Base-by-base conservation (phyloP, 2,888 invertebrate genomes). In the Caenorhabditis sinica region DNA sequence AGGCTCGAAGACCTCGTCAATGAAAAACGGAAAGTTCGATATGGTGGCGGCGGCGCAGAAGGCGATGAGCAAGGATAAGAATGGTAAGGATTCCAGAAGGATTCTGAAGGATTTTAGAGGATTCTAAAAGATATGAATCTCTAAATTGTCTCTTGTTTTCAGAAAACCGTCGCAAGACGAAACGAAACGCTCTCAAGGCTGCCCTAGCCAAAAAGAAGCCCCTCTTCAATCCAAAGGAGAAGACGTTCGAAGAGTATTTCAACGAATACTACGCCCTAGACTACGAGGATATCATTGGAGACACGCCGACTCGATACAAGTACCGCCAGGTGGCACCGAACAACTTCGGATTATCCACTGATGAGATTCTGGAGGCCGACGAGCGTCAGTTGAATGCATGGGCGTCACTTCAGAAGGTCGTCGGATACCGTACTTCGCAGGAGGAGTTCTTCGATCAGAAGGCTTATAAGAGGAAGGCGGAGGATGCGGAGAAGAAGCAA, bases 251-350 rank as follows among this genome's bases (percentile, higher is more conserved):
- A 43, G 95, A 97, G 90, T 97, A 97, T 92, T 95, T 97, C 93
- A 96, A 98, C 91, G 97, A 98, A 93, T 98, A 97, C 93, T 98
- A 98, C 93, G 95, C 96, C 91, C 94, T 98, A 93, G 97, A 98
- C 93, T 98, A 96, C 93, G 98, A 98, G 93, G 98, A 99, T 93
- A 95, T 98, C 69, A 95, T 98, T 66, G 97, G 93, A 0, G 77
- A 83, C 66, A 56, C 65, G 0, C 60, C 97, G 0, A 97, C 97
- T 83, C 94, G 93, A 53, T 99, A 97, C 93, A 97, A 96, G 92
- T 99, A 99, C 93, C 95, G 97, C 36, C 95, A 96, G 93, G 97
- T 94, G 17, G 86, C 95, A 53, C 95, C 97, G 0, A 98, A 98
- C 93, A 95, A 96, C 93, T 99, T 96, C 93, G 99, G 99, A 0